Base-by-base conservation (phyloP, 2,113 vertebrate species). In the Promerops cafer region DNA sequence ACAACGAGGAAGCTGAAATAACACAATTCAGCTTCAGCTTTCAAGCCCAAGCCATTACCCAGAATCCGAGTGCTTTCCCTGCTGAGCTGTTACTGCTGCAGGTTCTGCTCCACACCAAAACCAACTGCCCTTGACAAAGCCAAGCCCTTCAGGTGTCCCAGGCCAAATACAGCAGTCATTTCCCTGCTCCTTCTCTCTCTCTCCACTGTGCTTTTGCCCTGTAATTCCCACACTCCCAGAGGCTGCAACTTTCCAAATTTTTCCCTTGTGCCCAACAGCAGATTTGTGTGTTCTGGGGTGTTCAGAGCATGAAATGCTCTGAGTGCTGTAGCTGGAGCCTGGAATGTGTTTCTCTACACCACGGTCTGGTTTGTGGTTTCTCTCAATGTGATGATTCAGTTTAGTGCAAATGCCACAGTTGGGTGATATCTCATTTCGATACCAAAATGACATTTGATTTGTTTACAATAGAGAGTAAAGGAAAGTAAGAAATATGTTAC, bases 31-130 rank as follows among this genome's bases (percentile, higher is more conserved):
- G 3, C 54, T 76, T 30, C 42, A 49, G 56, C 45, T 83, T 52
- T 56, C 47, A 82, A 79, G 35, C 52, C 28, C 56, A 28, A 74
- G 39, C 3, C 22, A 0, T 27, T 8, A 4, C 37, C 13, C 57
- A 37, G 20, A 5, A 24, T 31, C 3, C 0, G 1, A 42, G 49
- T 0, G 1, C 35, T 50, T 35, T 76, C 44, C 59, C 82, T 64
- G 61, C 66, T 39, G 63, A 64, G 72, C 72, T 68, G 54, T 16
- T 35, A 1, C 1, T 60, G 74, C 69, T 45, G 91, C 69, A 53
- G 75, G 11, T 50, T 74, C 54, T 74, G 45, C 74, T 75, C 74
- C n/a, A 16, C 3, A 9, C 85, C 69, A 78, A 61, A 75, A 24
- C 42, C 42, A 18, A 2, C 5, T 40, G 70, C 35, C 61, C 74